phyloP scores from a whole-genome alignment of 2,888 invertebrate genomes.

The Spicauda simplicius region DNA sequence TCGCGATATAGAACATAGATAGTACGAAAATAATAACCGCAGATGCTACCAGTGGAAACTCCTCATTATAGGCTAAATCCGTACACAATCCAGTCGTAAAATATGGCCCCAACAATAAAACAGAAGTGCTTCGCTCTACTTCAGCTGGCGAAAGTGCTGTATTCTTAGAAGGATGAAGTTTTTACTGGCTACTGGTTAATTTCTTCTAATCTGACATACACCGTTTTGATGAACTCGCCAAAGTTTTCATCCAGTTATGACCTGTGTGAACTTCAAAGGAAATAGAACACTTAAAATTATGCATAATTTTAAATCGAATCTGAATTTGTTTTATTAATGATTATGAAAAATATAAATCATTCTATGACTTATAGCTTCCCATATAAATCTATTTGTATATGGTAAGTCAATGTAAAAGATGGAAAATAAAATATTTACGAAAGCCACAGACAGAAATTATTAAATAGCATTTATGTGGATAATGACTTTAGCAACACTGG shows the following conservation, averaged over 20 bases:
- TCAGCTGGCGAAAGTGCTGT: constrained; percentile 76
- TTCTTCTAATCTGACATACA: constrained; percentile 60
- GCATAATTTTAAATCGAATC: too few species aligned
- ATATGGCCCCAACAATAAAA: constrained; percentile 84
- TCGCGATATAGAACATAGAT: constrained; percentile 13
- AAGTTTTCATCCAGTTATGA: constrained; percentile 12
- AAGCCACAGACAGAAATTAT: not conserved
- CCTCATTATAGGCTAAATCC: constrained; percentile 69
- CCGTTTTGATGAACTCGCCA: constrained; percentile 8
- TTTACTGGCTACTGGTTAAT: constrained; percentile 73
- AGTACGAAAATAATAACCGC: constrained; percentile 26
- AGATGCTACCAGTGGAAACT: constrained; percentile 42
- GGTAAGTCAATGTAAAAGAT: not conserved
- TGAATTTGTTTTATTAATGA: too few species aligned
- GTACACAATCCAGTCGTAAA: constrained; percentile 84
- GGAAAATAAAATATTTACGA: not conserved
- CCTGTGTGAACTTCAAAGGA: not conserved
- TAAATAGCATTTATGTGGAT: not conserved
- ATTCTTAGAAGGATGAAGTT: constrained; percentile 73
- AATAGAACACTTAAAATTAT: not conserved
- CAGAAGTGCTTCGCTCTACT: constrained; percentile 79
- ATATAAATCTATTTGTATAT: too few species aligned
- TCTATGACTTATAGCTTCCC: too few species aligned
- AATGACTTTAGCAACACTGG: not conserved
- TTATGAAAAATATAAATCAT: too few species aligned